phyloP scores from a whole-genome alignment of 2,888 invertebrate species.

The Rapana venosa region DNA sequence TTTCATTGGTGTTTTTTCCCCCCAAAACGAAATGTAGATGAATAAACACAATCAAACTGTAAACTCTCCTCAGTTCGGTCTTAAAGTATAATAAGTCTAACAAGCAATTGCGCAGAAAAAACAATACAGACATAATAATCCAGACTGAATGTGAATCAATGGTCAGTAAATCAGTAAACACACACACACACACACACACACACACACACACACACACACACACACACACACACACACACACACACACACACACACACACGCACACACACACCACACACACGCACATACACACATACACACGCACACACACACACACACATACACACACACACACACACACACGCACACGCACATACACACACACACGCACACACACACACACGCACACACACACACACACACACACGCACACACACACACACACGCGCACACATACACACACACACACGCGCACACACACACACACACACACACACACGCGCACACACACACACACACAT shows the following conservation, averaged over 20 bases:
- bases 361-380: background rate
- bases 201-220: background rate
- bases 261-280: background rate
- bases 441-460: background rate
- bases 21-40: too few relatives aligned
- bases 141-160: background rate
- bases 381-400: background rate
- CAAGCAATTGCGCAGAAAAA: background rate
- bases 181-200: background rate
- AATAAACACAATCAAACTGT: too few relatives aligned
- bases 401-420: background rate
- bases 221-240: background rate
- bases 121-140: background rate
- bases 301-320: background rate
- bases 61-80: too few relatives aligned
- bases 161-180: background rate
- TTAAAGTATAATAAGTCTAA: too few relatives aligned
- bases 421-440: background rate
- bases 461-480: background rate
- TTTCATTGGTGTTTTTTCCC: too few relatives aligned
- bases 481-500: background rate
- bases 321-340: background rate
- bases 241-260: background rate
- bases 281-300: background rate
- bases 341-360: background rate